Conservation (phyloP, 2,797 vertebrate species). For the Rhinophrynus dorsalis region DNA sequence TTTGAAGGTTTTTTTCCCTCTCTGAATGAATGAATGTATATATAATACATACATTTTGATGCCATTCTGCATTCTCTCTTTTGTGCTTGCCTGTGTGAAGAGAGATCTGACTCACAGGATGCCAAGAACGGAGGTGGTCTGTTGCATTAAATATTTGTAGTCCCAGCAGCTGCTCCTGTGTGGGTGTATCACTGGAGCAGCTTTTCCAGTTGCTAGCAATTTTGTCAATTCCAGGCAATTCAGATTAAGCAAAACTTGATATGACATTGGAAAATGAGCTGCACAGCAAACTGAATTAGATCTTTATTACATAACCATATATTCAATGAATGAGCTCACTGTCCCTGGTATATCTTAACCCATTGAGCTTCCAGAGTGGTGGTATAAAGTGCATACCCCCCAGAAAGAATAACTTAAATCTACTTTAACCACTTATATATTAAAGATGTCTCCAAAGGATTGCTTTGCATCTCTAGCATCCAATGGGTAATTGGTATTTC, state of each 20-base stretch:
- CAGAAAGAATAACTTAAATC: too few relatives aligned
- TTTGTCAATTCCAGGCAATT: slow-evolving; percentile 26
- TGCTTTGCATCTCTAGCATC: too few relatives aligned
- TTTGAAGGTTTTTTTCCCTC: too few relatives aligned
- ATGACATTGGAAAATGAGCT: not conserved
- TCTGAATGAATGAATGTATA: too few relatives aligned
- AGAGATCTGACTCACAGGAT: not conserved
- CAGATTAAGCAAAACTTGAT: not conserved
- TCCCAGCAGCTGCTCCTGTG: slow-evolving; percentile 44
- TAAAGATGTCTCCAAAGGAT: too few relatives aligned
- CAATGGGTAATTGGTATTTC: too few relatives aligned
- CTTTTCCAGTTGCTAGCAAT: slow-evolving; percentile 14
- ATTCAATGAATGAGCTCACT: not conserved
- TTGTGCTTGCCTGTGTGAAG: not conserved
- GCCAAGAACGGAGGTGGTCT: slow-evolving; percentile 22
- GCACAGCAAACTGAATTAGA: not conserved
- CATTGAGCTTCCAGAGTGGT: too few relatives aligned
- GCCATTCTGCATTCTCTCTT: not conserved
- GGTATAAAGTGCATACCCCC: too few relatives aligned
- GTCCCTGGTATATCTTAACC: too few relatives aligned
- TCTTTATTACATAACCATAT: not conserved
- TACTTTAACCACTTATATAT: too few relatives aligned
- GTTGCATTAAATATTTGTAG: slow-evolving; percentile 47
- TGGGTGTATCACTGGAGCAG: slow-evolving; percentile 36
- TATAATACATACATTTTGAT: too few relatives aligned